A percentile compares a stretch with the other conserved stretches of the same genome.
Evolutionary conservation across 2,797 vertebrate species (phyloP).

Genomic region (Tapera naevia): DNA sequence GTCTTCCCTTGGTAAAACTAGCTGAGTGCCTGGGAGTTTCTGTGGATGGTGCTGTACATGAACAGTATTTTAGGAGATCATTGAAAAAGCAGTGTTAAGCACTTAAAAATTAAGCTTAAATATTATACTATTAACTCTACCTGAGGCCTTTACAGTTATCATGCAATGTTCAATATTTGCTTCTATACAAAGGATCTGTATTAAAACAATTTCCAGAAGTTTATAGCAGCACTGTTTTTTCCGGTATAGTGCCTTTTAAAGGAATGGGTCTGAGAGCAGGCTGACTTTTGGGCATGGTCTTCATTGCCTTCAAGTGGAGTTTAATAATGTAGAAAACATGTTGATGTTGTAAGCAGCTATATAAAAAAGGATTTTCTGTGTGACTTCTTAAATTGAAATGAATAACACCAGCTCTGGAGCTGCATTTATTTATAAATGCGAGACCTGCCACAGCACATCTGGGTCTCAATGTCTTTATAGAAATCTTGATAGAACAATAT

Average conservation of each 20-base stretch:
- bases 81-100: conserved; percentile 23
- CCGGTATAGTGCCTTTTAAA: background rate
- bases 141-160: background rate
- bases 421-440: background rate
- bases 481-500: background rate
- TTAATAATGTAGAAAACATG: background rate
- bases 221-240: background rate
- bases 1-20: conserved; percentile 29
- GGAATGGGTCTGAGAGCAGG: background rate
- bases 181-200: background rate
- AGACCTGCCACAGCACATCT: background rate
- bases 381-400: background rate
- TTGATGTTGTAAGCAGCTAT: background rate
- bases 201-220: background rate
- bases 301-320: background rate
- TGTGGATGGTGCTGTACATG: background rate
- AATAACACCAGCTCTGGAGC: background rate
- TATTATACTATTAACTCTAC: background rate
- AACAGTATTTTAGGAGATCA: conserved; percentile 49
- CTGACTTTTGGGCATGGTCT: background rate
- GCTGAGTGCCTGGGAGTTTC: background rate
- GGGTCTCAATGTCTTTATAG: background rate
- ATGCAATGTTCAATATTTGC: background rate
- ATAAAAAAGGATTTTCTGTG: background rate
- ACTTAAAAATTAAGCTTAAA: conserved; percentile 19